phyloP scores from a whole-genome alignment of 2,888 invertebrate species.

The Hymenopus coronatus region DNA sequence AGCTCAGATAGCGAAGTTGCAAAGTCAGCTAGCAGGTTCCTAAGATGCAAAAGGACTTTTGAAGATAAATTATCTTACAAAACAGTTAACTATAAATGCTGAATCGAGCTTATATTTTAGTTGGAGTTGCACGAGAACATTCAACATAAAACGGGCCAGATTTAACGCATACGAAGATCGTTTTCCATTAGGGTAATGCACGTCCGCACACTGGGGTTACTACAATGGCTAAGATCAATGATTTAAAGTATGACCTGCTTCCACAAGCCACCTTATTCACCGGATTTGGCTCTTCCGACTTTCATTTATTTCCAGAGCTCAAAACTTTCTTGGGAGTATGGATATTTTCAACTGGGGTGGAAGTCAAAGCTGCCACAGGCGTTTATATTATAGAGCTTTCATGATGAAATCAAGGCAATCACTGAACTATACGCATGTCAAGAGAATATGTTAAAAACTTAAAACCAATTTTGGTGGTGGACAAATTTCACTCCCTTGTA shows the following conservation, averaged over 20 bases:
- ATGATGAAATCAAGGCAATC: not conserved
- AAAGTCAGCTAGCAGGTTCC: not conserved
- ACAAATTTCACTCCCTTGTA: not conserved
- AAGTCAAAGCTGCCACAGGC: not conserved
- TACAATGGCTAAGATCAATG: not conserved
- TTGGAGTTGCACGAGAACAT: not conserved
- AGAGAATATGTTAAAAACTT: not conserved
- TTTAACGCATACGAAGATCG: not conserved
- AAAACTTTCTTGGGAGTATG: not conserved
- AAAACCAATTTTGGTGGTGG: not conserved
- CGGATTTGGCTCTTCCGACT: not conserved
- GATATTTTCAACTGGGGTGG: not conserved
- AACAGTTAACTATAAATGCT: not conserved
- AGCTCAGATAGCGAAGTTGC: not conserved
- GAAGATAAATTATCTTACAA: not conserved
- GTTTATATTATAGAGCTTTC: not conserved
- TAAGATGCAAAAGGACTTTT: not conserved
- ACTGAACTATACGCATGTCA: not conserved
- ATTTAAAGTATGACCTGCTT: not conserved
- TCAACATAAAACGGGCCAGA: not conserved
- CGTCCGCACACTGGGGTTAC: not conserved
- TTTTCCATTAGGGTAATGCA: not conserved
- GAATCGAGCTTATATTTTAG: not conserved
- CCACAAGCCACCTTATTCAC: not conserved
- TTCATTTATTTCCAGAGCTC: not conserved